A percentile compares a stretch with the other conserved stretches of the same genome.
Evolutionary conservation across 2,888 invertebrate species (phyloP).

Genomic region (Rhorus exstirpatorius): DNA sequence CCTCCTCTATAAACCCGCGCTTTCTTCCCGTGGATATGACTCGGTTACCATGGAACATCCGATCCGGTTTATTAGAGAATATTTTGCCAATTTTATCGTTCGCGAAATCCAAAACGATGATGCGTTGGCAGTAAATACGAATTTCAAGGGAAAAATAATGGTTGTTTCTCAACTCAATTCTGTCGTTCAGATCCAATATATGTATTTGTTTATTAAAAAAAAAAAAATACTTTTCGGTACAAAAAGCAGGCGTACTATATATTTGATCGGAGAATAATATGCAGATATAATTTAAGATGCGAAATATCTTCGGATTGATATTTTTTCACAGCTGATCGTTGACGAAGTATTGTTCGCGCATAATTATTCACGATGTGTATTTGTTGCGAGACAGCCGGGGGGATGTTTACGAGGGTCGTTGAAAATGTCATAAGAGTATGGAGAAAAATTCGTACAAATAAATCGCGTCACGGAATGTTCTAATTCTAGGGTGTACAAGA

Average conservation of each 20-base stretch:
- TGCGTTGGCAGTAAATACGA: background rate
- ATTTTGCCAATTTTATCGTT: slow-evolving; percentile 66
- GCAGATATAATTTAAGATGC: slow-evolving; percentile 9
- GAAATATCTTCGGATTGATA: slow-evolving; percentile 24
- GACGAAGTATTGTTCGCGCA: slow-evolving; percentile 53
- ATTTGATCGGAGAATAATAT: slow-evolving; percentile 29
- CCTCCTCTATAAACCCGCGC: slow-evolving; percentile 19
- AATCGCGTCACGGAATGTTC: slow-evolving; percentile 61
- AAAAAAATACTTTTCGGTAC: background rate
- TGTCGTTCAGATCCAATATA: no score
- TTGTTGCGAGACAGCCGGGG: background rate
- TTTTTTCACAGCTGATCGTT: slow-evolving; percentile 62
- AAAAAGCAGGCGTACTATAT: background rate
- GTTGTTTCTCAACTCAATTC: no score
- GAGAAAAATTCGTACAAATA: slow-evolving; percentile 34
- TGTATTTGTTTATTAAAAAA: no score
- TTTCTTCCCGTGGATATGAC: slow-evolving; percentile 25
- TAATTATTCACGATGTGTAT: slow-evolving; percentile 14
- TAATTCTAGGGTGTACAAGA: slow-evolving; percentile 29
- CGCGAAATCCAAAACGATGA: slow-evolving; percentile 29
- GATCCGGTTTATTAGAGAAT: slow-evolving; percentile 67
- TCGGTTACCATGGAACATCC: slow-evolving; percentile 35
- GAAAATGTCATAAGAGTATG: slow-evolving; percentile 28
- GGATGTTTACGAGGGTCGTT: slow-evolving; percentile 38
- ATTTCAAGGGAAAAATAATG: background rate